Evolutionary conservation across 2,888 invertebrate genomes (phyloP).

Genomic region (Himalopsyche tibetana): DNA sequence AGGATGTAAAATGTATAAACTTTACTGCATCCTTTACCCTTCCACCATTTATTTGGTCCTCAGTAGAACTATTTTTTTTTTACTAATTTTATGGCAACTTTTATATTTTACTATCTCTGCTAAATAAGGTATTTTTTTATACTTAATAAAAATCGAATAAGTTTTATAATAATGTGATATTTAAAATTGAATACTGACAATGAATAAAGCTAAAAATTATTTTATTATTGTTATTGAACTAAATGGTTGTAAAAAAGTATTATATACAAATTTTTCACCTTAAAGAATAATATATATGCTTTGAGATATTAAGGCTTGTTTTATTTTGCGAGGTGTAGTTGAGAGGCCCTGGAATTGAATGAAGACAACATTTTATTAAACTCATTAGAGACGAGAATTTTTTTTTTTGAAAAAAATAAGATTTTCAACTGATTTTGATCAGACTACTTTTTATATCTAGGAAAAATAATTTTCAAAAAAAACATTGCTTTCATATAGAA

Average conservation of each 20-base stretch:
- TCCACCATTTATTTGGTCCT: not conserved
- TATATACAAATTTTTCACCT: not conserved
- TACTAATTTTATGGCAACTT: not conserved
- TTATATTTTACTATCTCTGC: not conserved
- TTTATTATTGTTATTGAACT: not conserved
- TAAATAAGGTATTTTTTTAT: not conserved
- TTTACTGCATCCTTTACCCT: too few species aligned
- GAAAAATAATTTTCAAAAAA: too few species aligned
- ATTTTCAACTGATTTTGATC: too few species aligned
- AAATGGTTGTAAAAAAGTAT: conserved; percentile 1
- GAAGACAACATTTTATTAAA: too few species aligned
- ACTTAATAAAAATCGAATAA: not conserved
- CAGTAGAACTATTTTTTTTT: not conserved
- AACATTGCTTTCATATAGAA: too few species aligned
- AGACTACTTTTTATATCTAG: too few species aligned
- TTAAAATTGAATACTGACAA: not conserved
- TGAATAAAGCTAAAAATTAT: not conserved
- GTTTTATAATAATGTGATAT: conserved; percentile 2
- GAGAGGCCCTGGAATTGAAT: too few species aligned
- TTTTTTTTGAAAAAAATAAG: too few species aligned
- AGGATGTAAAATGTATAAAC: too few species aligned
- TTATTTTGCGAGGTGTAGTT: too few species aligned
- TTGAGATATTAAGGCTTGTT: too few species aligned
- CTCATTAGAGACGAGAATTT: too few species aligned
- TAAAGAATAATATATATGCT: not conserved